A percentile compares a stretch with the other conserved stretches of the same genome.
These are phyloP conservation scores for Trigoniulus corallinus DNA, from an alignment of 1,140 invertebrate genomes.

Conservation along the genomic window DNA sequence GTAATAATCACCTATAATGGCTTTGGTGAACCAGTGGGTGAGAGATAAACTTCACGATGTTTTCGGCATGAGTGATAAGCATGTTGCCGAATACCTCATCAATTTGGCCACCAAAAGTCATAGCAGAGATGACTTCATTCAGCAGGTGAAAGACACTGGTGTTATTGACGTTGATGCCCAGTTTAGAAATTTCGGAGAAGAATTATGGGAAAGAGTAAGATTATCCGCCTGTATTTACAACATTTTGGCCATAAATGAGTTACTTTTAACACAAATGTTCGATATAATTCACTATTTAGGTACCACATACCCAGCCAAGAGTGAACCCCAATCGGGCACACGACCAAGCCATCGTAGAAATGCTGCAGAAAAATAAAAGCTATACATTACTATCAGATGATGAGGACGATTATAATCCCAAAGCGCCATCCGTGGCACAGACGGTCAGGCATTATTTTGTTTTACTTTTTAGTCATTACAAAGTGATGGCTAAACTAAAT, in stretches of 20 bases:
- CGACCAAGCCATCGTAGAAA: conserved; percentile 21
- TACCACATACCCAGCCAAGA: conserved; percentile 10
- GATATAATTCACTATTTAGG: conserved; percentile 15
- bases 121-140: conserved; percentile 25
- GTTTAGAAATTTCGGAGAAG: conserved; percentile 24
- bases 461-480: too few species aligned
- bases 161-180: conserved; percentile 29
- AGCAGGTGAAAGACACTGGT: conserved; percentile 28
- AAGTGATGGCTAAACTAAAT: too few species aligned
- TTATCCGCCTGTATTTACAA: too few species aligned
- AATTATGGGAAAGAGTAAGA: conserved; percentile 26
- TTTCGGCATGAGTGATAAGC: conserved; percentile 34
- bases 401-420: conserved; percentile 19
- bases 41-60: conserved; percentile 34
- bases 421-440: not conserved
- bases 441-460: too few species aligned
- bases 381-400: conserved; percentile 27
- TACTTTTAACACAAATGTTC: too few species aligned
- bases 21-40: conserved; percentile 28
- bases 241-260: too few species aligned
- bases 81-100: conserved; percentile 32
- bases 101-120: conserved; percentile 29
- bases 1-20: conserved; percentile 8
- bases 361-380: conserved; percentile 26
- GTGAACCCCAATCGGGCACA: conserved; percentile 19